These are phyloP conservation scores for Gallinago nigripennis DNA, from an alignment of 2,797 vertebrate species.

Conservation along the genomic window DNA sequence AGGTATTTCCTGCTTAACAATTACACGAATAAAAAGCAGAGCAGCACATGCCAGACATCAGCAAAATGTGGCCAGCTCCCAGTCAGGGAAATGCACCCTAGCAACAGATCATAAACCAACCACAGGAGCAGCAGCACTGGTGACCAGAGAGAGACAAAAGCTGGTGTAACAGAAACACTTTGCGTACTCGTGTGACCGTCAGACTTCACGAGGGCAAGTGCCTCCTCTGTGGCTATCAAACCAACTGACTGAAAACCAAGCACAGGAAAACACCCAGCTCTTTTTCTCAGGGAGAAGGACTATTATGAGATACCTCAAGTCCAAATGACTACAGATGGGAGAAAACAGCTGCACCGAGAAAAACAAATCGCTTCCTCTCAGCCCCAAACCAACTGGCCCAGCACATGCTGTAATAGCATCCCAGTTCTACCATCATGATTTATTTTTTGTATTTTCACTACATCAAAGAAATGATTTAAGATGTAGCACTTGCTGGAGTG, in stretches of 20 bases:
- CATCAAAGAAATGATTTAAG: neutral
- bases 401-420: neutral
- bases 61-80: constrained; percentile 8
- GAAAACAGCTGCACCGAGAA: constrained; percentile 11
- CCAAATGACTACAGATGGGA: neutral
- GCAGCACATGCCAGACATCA: constrained; percentile 47
- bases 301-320: neutral
- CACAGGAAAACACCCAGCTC: neutral
- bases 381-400: neutral
- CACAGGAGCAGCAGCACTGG: neutral
- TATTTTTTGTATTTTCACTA: neutral
- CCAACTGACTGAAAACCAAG: neutral
- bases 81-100: constrained; percentile 32
- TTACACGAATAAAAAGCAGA: constrained; percentile 52
- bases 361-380: neutral
- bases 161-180: neutral
- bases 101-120: constrained; percentile 54
- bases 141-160: neutral
- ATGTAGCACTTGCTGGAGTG: neutral
- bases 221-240: neutral
- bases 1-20: constrained; percentile 59
- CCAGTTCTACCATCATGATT: neutral
- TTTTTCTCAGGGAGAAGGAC: neutral
- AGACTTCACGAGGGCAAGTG: neutral
- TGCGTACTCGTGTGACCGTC: neutral